Evolutionary conservation across 2,113 vertebrate genomes (phyloP), one percentile per base, ranked within the genome.

Genomic region (Spea multiplicata): DNA sequence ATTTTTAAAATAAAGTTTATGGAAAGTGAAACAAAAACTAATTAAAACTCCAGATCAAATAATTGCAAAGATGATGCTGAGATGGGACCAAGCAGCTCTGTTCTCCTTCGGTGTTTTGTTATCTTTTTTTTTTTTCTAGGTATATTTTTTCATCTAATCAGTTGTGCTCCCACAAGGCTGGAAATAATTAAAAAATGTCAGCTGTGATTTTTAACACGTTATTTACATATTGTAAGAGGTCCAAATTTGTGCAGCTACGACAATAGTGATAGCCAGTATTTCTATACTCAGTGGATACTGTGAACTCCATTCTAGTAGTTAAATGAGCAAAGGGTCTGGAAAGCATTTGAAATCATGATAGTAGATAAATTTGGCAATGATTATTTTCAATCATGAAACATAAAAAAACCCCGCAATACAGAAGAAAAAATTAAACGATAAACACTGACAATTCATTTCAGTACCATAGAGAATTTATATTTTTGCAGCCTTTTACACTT

Each of bases 121-220:
- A 30, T 44, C 65, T 76, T 59, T 74, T 68, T n/a, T n/a, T n/a
- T 8, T 13, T 12, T 5, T 52, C 9, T 7, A 7, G 4, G 57
- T 76, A 30, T 55, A 30, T 55, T 57, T 44, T 66, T 47, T 7
- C 14, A 75, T 66, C 55, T 76, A 76, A 76, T 76, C 65, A 68
- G 6, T n/a, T 6, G 2, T 14, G 3, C 47, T 66, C 74, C 65
- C 74, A 46, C 2, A 68, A 76, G 74, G n/a, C 53, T 47, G n/a
- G 3, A 13, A 47, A 44, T 76, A 65, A 76, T 76, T 75, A 68
- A 76, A 66, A 76, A 50, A 68, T 68, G 66, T 76, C 74, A 67
- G 52, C 62, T 59, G 52, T n/a, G 9, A 44, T 67, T 74, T 55
- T 30, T 44, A 17, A 17, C n/a, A 57, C 67, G 68, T 68, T 67